phyloP scores from a whole-genome alignment of 2,797 vertebrate genomes.

The Naso thynnoides region DNA sequence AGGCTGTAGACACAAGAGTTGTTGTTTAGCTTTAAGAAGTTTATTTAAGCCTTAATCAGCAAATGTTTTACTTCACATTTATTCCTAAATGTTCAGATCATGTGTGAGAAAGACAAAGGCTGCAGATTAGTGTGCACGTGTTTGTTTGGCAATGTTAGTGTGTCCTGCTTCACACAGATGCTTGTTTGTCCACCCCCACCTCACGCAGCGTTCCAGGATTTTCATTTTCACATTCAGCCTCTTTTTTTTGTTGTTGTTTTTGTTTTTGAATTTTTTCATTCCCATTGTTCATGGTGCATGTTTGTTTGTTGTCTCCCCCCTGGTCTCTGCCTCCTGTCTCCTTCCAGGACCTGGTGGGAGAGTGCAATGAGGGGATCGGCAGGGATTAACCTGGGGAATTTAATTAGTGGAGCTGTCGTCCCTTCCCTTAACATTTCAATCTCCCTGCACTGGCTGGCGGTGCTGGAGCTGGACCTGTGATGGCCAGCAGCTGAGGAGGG shows the following conservation, averaged over 20 bases:
- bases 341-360: slow-evolving; percentile 80
- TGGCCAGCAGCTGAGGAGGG: slow-evolving; percentile 66
- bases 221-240: slow-evolving; percentile 50
- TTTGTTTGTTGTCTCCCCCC: slow-evolving; percentile 74
- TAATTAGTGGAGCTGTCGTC: slow-evolving; percentile 90
- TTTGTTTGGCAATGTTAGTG: slow-evolving; percentile 1
- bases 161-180: slow-evolving; percentile 6
- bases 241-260: slow-evolving; percentile 35
- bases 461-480: slow-evolving; percentile 74
- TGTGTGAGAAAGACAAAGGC: neutral
- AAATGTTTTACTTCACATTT: neutral
- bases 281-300: slow-evolving; percentile 60
- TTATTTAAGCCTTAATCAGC: neutral
- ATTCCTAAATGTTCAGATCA: neutral
- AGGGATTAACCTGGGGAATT: slow-evolving; percentile 97
- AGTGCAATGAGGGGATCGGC: slow-evolving; percentile 89
- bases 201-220: slow-evolving; percentile 35
- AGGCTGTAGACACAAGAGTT: slow-evolving; percentile 9
- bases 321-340: slow-evolving; percentile 52
- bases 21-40: neutral
- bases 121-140: neutral
- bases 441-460: slow-evolving; percentile 60
- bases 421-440: slow-evolving; percentile 84
- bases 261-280: slow-evolving; percentile 25
- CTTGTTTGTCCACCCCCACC: slow-evolving; percentile 44